Percentiles rank a stretch among this genome's conserved stretches.
Evolutionary conservation across 2,888 invertebrate genomes (phyloP).

Genomic region (Drosophila quinaria): DNA sequence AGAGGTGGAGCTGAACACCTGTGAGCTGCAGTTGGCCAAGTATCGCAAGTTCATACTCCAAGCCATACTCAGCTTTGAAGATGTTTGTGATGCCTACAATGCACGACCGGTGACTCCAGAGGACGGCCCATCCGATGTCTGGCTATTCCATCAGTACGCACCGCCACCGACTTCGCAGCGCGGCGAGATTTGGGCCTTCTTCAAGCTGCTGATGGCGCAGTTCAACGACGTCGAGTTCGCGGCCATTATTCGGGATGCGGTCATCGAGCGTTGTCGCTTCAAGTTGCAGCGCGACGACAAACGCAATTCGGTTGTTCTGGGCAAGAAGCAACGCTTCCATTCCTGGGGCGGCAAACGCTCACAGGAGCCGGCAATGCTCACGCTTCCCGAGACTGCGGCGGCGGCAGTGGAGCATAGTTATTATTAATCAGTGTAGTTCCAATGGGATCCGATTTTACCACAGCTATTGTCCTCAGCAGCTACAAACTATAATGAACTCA

Average conservation of each 20-base stretch:
- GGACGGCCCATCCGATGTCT: slow-evolving; percentile 42
- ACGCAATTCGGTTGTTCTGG: slow-evolving; percentile 83
- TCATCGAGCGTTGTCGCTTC: slow-evolving; percentile 82
- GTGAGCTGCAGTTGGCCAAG: slow-evolving; percentile 82
- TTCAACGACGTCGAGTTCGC: slow-evolving; percentile 83
- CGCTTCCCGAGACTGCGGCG: slow-evolving; percentile 36
- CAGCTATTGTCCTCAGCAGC: slow-evolving; percentile 28
- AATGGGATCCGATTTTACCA: background rate
- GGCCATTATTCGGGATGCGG: slow-evolving; percentile 79
- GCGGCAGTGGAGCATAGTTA: slow-evolving; percentile 41
- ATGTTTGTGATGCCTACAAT: slow-evolving; percentile 84
- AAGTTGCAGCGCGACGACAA: slow-evolving; percentile 83
- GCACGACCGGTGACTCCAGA: slow-evolving; percentile 47
- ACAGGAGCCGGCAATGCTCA: slow-evolving; percentile 31
- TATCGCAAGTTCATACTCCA: slow-evolving; percentile 83
- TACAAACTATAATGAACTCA: slow-evolving; percentile 8
- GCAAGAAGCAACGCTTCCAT: slow-evolving; percentile 85
- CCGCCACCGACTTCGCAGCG: slow-evolving; percentile 78
- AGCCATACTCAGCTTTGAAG: slow-evolving; percentile 84
- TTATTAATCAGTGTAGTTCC: slow-evolving; percentile 32
- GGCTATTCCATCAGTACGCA: slow-evolving; percentile 74
- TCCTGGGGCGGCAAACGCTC: slow-evolving; percentile 86
- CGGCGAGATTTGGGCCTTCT: slow-evolving; percentile 83
- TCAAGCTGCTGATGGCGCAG: slow-evolving; percentile 83
- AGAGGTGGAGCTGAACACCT: slow-evolving; percentile 71